Evolutionary conservation across 2,797 vertebrate species (phyloP).

Genomic region (Yasuhikotakia modesta): DNA sequence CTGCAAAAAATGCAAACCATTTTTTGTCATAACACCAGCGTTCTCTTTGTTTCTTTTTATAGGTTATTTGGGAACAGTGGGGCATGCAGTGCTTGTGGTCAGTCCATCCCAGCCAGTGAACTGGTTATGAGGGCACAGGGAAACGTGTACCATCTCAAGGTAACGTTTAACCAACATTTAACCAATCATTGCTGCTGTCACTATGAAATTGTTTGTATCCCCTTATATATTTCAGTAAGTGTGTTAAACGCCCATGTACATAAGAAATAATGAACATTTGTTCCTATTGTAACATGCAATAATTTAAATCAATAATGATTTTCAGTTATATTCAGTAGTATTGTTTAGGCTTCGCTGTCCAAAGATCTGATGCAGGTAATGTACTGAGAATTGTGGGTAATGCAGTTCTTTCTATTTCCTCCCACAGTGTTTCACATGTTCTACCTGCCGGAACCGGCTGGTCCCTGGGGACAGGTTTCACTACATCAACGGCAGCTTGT

Average conservation of each 20-base stretch:
- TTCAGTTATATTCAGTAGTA: too few species aligned
- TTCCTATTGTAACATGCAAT: too few species aligned
- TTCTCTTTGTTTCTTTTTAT: constrained; percentile 62
- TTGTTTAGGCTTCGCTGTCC: not conserved
- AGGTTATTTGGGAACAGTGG: constrained; percentile 99
- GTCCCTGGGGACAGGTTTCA: constrained; percentile 98
- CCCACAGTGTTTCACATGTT: constrained; percentile 95
- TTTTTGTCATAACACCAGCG: constrained; percentile 27
- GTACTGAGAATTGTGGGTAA: constrained; percentile 36
- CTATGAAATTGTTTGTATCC: too few species aligned
- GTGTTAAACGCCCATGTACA: too few species aligned
- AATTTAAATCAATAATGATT: too few species aligned
- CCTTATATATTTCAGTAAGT: too few species aligned
- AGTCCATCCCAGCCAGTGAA: constrained; percentile 97
- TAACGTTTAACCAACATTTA: constrained; percentile 68
- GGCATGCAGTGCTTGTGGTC: constrained; percentile 96
- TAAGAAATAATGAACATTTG: too few species aligned
- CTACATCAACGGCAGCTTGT: constrained; percentile 99
- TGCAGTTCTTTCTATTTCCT: constrained; percentile 48
- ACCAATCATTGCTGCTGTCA: constrained; percentile 2
- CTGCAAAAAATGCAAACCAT: not conserved
- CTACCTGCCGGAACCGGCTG: constrained; percentile 98
- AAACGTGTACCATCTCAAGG: constrained; percentile 99
- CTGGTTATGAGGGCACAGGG: constrained; percentile 99
- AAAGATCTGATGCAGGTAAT: not conserved